phyloP scores from a whole-genome alignment of 1,140 invertebrate species.

The Globodera rostochiensis region DNA sequence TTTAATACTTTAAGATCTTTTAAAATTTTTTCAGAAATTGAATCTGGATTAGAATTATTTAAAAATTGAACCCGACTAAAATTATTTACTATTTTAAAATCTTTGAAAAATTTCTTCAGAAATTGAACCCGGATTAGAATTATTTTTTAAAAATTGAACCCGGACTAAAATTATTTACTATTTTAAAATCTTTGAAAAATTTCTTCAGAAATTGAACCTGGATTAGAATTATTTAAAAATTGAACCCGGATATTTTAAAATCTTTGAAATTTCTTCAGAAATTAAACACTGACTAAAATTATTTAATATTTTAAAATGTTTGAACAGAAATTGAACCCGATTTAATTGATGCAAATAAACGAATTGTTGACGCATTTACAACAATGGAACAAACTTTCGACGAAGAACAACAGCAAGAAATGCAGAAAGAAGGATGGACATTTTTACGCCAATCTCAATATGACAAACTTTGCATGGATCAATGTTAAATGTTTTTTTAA shows the following conservation, averaged over 20 bases:
- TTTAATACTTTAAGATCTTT: too few species aligned
- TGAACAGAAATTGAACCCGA: conserved; percentile 48
- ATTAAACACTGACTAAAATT: too few species aligned
- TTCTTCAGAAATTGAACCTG: too few species aligned
- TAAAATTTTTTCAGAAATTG: too few species aligned
- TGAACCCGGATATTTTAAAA: background rate
- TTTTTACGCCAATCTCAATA: conserved; percentile 56
- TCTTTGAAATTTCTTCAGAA: conserved; percentile 28
- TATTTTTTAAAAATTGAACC: too few species aligned
- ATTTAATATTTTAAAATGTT: background rate
- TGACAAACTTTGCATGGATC: conserved; percentile 46
- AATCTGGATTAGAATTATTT: too few species aligned
- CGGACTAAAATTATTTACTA: too few species aligned
- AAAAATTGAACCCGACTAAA: too few species aligned
- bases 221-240: too few species aligned
- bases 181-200: background rate
- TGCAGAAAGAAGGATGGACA: conserved; percentile 54
- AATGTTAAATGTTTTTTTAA: conserved; percentile 21
- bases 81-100: too few species aligned
- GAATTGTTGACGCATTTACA: conserved; percentile 43
- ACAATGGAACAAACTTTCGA: conserved; percentile 50
- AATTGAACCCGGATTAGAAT: too few species aligned
- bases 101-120: too few species aligned
- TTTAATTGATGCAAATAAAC: conserved; percentile 49
- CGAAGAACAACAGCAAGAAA: conserved; percentile 45